Evolutionary conservation across 2,888 invertebrate genomes (phyloP).

Genomic region (Cosmia pyralina): DNA sequence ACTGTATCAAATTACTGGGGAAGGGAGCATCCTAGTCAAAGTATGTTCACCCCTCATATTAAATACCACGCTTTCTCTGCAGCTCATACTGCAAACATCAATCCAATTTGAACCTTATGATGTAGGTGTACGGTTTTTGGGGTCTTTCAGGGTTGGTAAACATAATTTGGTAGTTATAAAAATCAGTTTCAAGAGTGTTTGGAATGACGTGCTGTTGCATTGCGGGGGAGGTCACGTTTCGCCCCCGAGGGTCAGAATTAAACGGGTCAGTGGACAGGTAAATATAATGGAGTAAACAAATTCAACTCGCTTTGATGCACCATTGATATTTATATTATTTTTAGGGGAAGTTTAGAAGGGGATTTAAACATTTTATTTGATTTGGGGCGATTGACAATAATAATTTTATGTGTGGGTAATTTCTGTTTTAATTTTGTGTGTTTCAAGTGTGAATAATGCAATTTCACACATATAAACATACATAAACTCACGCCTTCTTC

Average conservation of each 20-base stretch:
- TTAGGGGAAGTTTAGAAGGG: conserved; percentile 68
- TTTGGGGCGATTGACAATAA: conserved; percentile 23
- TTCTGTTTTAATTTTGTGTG: background rate
- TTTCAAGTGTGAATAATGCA: background rate
- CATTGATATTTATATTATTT: conserved; percentile 84
- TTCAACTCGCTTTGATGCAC: conserved; percentile 87
- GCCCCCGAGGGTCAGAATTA: conserved; percentile 81
- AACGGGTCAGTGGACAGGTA: conserved; percentile 88
- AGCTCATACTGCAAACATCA: conserved; percentile 13
- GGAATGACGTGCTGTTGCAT: conserved; percentile 84
- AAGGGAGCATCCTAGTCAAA: conserved; percentile 74
- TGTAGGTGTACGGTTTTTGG: conserved; percentile 38
- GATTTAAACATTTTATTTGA: conserved; percentile 50
- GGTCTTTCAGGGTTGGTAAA: conserved; percentile 13
- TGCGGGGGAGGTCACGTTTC: conserved; percentile 78
- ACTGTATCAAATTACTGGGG: conserved; percentile 85
- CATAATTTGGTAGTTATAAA: conserved; percentile 69
- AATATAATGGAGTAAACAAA: conserved; percentile 88
- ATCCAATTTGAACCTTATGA: conserved; percentile 63
- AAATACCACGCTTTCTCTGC: conserved; percentile 50
- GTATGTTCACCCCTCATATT: conserved; percentile 77
- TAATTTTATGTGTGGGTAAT: conserved; percentile 21
- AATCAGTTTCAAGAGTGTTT: conserved; percentile 85
- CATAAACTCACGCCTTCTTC: too few species aligned
- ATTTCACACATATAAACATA: background rate